phyloP scores from a whole-genome alignment of 2,113 vertebrate species.

The Hippolais icterina region DNA sequence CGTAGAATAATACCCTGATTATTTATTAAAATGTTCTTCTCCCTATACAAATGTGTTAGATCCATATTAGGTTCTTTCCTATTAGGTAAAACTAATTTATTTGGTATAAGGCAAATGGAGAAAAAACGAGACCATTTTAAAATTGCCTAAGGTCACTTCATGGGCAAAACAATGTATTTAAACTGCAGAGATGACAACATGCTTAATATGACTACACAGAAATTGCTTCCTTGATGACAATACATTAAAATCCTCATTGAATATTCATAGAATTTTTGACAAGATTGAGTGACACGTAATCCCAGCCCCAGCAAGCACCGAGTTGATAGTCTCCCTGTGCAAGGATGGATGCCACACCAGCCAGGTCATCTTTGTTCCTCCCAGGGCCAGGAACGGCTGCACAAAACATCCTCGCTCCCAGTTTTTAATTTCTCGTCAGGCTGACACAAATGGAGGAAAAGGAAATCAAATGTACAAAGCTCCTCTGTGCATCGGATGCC shows the following conservation, averaged over 20 bases:
- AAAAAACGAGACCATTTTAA: slow-evolving; percentile 48
- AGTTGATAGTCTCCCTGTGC: not conserved
- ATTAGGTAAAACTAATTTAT: slow-evolving; percentile 69
- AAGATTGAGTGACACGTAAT: slow-evolving; percentile 72
- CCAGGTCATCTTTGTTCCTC: slow-evolving; percentile 38
- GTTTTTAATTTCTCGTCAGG: not conserved
- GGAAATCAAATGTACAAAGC: not conserved
- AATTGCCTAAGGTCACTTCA: slow-evolving; percentile 75
- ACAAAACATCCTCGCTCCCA: not conserved
- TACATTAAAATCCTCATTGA: slow-evolving; percentile 78
- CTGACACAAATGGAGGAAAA: not conserved
- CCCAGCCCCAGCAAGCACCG: not conserved
- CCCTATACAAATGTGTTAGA: slow-evolving; percentile 3
- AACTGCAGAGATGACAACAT: slow-evolving; percentile 70
- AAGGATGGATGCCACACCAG: slow-evolving; percentile 14
- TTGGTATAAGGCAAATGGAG: slow-evolving; percentile 42
- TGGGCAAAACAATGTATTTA: slow-evolving; percentile 77
- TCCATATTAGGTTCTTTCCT: slow-evolving; percentile 34
- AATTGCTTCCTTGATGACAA: slow-evolving; percentile 76
- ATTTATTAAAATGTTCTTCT: slow-evolving; percentile 42
- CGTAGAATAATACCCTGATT: slow-evolving; percentile 10
- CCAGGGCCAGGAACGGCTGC: not conserved
- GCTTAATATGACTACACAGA: slow-evolving; percentile 72
- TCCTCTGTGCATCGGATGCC: not conserved
- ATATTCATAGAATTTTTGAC: slow-evolving; percentile 79